Conservation (phyloP, 2,113 vertebrate species). For the Catharus bicknelli region DNA sequence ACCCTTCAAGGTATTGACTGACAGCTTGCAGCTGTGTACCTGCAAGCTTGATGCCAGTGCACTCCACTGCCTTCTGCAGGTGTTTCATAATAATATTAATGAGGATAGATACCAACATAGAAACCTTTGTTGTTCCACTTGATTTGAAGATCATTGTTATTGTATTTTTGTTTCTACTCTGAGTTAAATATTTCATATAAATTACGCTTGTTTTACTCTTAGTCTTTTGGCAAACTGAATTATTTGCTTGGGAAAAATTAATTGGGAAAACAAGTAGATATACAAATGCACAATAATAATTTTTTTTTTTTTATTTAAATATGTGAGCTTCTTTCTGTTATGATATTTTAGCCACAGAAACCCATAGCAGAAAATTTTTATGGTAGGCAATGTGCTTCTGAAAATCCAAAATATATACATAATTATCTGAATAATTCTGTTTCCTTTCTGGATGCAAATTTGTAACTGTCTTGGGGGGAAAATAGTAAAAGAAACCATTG, state of each 20-base stretch:
- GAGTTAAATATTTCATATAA: not conserved
- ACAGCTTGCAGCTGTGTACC: not conserved
- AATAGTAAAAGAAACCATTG: rapidly evolving
- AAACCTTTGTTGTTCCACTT: not conserved
- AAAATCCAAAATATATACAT: not conserved
- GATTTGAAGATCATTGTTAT: not conserved
- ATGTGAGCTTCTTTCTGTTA: not conserved
- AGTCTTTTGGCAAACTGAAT: not conserved
- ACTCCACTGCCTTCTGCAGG: not conserved
- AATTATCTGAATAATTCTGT: not conserved
- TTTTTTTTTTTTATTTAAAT: not conserved
- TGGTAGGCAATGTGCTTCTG: not conserved
- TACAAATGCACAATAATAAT: not conserved
- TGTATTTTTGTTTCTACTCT: not conserved
- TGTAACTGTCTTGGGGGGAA: not conserved
- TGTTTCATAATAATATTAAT: not conserved
- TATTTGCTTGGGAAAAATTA: not conserved
- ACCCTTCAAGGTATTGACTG: not conserved
- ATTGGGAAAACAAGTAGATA: not conserved
- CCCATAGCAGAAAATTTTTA: not conserved
- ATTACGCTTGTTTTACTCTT: not conserved
- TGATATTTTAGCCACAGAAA: not conserved
- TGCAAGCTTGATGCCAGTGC: not conserved
- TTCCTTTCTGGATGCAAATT: not conserved
- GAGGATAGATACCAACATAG: not conserved